Base-by-base conservation (phyloP, 2,888 invertebrate species). In the Conops quadrifasciatus region DNA sequence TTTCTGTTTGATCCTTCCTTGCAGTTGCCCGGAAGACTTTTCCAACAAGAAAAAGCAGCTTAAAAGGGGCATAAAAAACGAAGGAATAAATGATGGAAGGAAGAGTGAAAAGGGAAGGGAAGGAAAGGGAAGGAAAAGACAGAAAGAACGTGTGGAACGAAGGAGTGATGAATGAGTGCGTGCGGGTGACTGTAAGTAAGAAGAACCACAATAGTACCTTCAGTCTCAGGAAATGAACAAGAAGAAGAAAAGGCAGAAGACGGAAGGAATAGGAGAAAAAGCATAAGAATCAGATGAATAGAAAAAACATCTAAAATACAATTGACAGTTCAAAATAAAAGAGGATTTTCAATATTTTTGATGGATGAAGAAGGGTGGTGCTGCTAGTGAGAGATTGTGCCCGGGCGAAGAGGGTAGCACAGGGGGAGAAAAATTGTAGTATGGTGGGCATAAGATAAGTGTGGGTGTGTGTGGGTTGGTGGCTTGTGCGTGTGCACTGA, bases 251-350 rank as follows among this genome's bases (percentile, higher is more conserved):
- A n/a, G n/a, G n/a, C n/a, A n/a, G n/a, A n/a, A n/a, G n/a, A 49
- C 1, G 19, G 15, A 16, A 49, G 13, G n/a, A 49, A 49, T n/a
- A n/a, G n/a, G n/a, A n/a, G 11, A 49, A 15, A 16, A n/a, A 26
- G 19, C 30, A 43, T 9, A 53, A 9, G 9, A 36, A 36, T 36
- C 36, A 36, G 36, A 7, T n/a, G 26, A 43, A 30, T 15, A 26
- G 24, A 45, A 59, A 36, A 62, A 56, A 16, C 51, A 28, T 65
- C n/a, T 28, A 43, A 45, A 36, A 59, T 75, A 76, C 79, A 81
- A 81, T 81, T 80, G 80, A 80, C 80, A 80, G 81, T 81, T 81
- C 78, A 80, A 80, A 81, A 80, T 81, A 79, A 80, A 81, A 81
- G 81, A 80, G 81, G 80, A 80, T 80, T 62, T 68, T 51, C 60